Percentiles rank a stretch among this genome's conserved stretches.
phyloP scores from a whole-genome alignment of 53 echinoderm and acorn worm genomes.

The Henricia sp. region DNA sequence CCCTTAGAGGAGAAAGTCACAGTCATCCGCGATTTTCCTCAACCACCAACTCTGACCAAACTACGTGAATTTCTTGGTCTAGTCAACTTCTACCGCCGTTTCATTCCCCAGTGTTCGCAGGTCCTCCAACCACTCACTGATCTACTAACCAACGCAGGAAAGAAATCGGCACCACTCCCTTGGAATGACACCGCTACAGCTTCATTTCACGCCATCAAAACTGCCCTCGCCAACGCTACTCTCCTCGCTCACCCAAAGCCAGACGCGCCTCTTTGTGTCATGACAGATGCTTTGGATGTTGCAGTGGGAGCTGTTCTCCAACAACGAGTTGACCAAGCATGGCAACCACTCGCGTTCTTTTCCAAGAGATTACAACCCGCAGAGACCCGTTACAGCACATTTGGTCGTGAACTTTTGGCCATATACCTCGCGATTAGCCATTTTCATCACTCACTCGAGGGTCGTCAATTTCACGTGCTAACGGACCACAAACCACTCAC shows the following conservation, averaged over 20 bases:
- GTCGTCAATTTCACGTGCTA: constrained; percentile 15
- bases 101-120: constrained; percentile 17
- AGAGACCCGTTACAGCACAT: constrained; percentile 40
- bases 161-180: no score
- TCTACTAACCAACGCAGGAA: constrained; percentile 4
- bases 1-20: constrained; percentile 12
- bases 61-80: constrained; percentile 29
- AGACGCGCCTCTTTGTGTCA: constrained; percentile 35
- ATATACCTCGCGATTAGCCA: constrained; percentile 7
- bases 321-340: constrained; percentile 1
- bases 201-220: neutral
- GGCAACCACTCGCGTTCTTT: constrained; percentile 56
- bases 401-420: constrained; percentile 28
- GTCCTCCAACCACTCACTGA: constrained; percentile 30
- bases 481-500: constrained; percentile 30
- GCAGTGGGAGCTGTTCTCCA: constrained; percentile 38
- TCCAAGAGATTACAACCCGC: constrained; percentile 3
- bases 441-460: neutral
- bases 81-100: no score
- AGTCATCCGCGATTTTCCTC: constrained; percentile 3
- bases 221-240: neutral
- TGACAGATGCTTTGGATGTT: constrained; percentile 19
- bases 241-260: constrained; percentile 16
- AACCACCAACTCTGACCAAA: neutral
- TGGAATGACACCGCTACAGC: no score